Evolutionary conservation across 2,888 invertebrate species (phyloP).

Genomic region (Taenaris catops): DNA sequence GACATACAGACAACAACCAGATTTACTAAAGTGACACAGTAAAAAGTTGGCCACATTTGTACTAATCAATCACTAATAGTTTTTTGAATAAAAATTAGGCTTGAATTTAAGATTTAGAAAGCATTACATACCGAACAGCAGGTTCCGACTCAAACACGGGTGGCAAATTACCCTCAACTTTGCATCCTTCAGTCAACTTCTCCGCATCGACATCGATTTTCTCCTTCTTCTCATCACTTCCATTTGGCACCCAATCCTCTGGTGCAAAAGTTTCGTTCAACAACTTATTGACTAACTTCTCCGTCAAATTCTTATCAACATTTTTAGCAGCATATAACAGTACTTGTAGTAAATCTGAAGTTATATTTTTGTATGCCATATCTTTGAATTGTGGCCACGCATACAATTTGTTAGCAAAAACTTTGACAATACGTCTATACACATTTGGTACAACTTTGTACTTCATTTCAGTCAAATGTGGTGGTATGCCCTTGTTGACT

Average conservation of each 20-base stretch:
- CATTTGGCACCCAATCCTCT: constrained; percentile 47
- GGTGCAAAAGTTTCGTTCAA: constrained; percentile 82
- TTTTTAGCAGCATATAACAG: constrained; percentile 81
- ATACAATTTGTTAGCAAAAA: constrained; percentile 81
- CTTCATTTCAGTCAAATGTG: constrained; percentile 53
- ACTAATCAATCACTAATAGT: too few species aligned
- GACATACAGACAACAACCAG: too few species aligned
- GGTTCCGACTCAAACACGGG: constrained; percentile 83
- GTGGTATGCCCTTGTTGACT: constrained; percentile 51
- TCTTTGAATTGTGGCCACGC: constrained; percentile 90
- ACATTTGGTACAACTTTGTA: constrained; percentile 78
- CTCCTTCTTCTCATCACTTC: constrained; percentile 39
- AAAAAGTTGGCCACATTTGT: too few species aligned
- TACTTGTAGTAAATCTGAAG: constrained; percentile 86
- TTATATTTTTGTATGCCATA: constrained; percentile 83
- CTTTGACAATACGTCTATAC: constrained; percentile 81
- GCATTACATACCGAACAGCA: constrained; percentile 66
- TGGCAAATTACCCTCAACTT: constrained; percentile 52
- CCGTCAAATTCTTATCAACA: constrained; percentile 75
- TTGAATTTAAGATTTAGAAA: too few species aligned
- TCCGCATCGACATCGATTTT: constrained; percentile 35
- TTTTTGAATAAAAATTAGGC: too few species aligned
- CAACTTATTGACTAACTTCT: constrained; percentile 79
- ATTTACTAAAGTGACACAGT: too few species aligned
- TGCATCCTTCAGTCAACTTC: constrained; percentile 24